A percentile compares a stretch with the other conserved stretches of the same genome.
Evolutionary conservation across 2,797 vertebrate species (phyloP).

Genomic region (Enteromius radiatus): DNA sequence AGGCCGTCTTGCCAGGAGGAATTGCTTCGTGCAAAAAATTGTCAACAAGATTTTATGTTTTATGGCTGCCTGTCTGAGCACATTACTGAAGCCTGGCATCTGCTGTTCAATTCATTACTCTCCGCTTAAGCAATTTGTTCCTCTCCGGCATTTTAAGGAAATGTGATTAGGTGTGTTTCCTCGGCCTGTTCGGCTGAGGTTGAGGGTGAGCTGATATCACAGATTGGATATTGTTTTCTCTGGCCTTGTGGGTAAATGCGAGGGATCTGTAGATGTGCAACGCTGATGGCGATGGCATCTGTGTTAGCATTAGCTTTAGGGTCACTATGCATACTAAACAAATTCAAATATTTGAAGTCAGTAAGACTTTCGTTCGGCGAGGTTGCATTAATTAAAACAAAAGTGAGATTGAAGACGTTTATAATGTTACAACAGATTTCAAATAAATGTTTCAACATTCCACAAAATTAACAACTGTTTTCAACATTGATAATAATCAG

Average conservation of each 20-base stretch:
- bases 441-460: neutral
- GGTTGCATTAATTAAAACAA: neutral
- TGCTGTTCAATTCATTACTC: conserved; percentile 62
- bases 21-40: conserved; percentile 55
- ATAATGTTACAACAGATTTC: too few relatives aligned
- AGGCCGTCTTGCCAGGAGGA: conserved; percentile 51
- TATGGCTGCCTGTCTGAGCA: conserved; percentile 54
- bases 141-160: conserved; percentile 59
- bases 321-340: neutral
- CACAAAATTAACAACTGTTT: neutral
- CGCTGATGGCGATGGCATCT: neutral
- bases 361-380: neutral
- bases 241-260: conserved; percentile 36
- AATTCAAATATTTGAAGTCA: neutral
- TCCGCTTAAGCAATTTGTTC: conserved; percentile 63
- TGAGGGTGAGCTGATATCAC: conserved; percentile 37
- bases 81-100: conserved; percentile 49
- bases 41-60: conserved; percentile 59
- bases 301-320: neutral
- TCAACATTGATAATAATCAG: neutral
- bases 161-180: conserved; percentile 59
- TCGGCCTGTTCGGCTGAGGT: conserved; percentile 35
- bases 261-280: conserved; percentile 9
- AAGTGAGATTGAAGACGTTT: too few relatives aligned
- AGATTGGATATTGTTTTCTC: conserved; percentile 45